These are phyloP conservation scores for Henricia sp. DNA, from an alignment of 53 echinoderm and acorn worm genomes.

Conservation along the genomic window DNA sequence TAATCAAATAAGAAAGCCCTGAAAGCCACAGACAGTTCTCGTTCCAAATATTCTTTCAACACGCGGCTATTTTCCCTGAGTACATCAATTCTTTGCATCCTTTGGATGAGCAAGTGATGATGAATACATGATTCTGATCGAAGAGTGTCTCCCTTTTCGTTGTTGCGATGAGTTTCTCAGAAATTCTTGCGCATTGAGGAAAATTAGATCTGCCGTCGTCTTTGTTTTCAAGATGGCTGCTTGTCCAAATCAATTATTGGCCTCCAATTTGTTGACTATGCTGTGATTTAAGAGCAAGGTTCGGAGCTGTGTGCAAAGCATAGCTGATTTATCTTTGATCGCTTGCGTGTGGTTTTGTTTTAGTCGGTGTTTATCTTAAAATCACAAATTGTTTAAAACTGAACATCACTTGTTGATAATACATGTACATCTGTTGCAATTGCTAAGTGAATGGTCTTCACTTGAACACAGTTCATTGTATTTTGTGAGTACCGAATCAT, in stretches of 20 bases:
- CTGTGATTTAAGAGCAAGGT: constrained; percentile 2
- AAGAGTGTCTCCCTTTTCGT: not conserved
- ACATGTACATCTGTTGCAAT: no score
- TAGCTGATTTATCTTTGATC: no score
- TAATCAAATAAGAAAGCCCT: constrained; percentile 35
- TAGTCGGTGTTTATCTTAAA: no score
- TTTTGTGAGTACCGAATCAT: no score
- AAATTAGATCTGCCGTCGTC: constrained; percentile 27
- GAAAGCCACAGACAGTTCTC: constrained; percentile 28
- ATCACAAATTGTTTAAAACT: no score
- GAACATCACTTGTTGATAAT: no score
- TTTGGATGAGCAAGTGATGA: constrained; percentile 2
- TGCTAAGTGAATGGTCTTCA: no score
- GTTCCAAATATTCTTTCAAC: constrained; percentile 13
- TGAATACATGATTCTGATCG: not conserved
- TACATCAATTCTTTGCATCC: constrained; percentile 28
- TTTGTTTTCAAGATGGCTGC: constrained; percentile 33
- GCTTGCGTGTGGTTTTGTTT: no score
- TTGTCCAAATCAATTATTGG: constrained; percentile 20
- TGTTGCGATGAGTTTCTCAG: not conserved
- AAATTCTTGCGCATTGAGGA: constrained; percentile 22
- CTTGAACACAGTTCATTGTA: no score
- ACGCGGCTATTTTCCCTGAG: constrained; percentile 6
- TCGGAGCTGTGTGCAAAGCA: no score
- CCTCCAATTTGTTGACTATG: constrained; percentile 1